Base-by-base conservation (phyloP, 2,797 vertebrate genomes). In the Acestrorhynchus altus region DNA sequence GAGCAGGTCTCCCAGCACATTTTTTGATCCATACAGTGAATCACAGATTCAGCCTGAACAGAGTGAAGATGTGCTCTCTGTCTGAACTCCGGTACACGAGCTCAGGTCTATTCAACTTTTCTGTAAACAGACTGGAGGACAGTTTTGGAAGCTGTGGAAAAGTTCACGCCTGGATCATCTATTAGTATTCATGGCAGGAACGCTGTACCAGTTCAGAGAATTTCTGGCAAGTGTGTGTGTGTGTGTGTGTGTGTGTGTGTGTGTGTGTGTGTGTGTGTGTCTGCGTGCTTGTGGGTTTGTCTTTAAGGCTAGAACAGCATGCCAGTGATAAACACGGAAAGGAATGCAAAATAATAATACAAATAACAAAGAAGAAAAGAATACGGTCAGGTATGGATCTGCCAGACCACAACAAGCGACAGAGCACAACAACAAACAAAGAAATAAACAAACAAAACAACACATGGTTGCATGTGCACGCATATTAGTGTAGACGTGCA, bases 121-220 rank as follows among this genome's bases (percentile, higher is more conserved):
- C n/a, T 39, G 12, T 18, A 24, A 44, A 4, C 59, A 57, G 60
- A 72, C 56, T 49, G 16, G 26, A 65, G 39, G n/a, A 24, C 18
- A 54, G 49, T 67, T 67, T 51, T 16, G 54, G 20, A 60, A 28
- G 39, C 4, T 52, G 52, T 31, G 35, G 60, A 69, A 22, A 24
- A 46, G 22, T 66, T 66, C 24, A 49, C 5, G 22, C 64, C 5
- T 9, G 44, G 47, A 18, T 35, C 1, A 31, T 66, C 39, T 60
- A 42, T 79, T 67, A 67, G 70, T 73, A 79, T 79, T 79, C 77
- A 51, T 51, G 52, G 56, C 35, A 28, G 47, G 31, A 57, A n/a
- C 49, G 9, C 28, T 59, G 44, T 51, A 63, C 35, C 57, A 47
- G 22, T 57, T 42, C 49, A 56, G 47, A 49, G 13, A 10, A 69